Evolutionary conservation across 2,113 vertebrate genomes (phyloP), one percentile per base, ranked within the genome.

Genomic region (Mystacornis crossleyi): DNA sequence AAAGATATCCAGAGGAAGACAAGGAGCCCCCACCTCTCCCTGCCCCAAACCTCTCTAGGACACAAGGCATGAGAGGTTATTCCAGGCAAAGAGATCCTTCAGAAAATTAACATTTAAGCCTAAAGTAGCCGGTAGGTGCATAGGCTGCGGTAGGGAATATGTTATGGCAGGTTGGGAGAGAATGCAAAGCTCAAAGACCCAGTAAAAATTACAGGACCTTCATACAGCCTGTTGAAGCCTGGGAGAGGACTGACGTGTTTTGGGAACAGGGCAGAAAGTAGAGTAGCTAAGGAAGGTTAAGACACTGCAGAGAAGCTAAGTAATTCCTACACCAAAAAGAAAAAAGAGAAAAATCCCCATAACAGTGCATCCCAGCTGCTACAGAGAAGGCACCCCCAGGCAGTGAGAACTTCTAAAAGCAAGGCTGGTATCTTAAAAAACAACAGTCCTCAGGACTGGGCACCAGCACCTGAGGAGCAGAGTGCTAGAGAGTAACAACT

Each of bases 71-170:
- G 20, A 81, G 53, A 89, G 50, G 64, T 86, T 91, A 93, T 91
- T 86, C 54, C 42, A 95, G 84, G 87, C 77, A 73, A 94, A 91
- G 75, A 83, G 15, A 58, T 86, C 81, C 55, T 84, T 93, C 67
- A 67, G 82, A 89, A 91, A 90, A 60, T 48, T 55, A 86, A 82
- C 12, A 8, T 58, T 77, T 55, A 78, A 67, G 38, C 43, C 75
- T 83, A 53, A 71, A 71, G 36, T 61, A 93, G 75, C 31, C 40
- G 62, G 58, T n/a, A 73, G 38, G 43, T 70, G 53, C 48, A 67
- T 36, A 61, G 74, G 38, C 65, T 84, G 53, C 40, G 53, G 65
- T n/a, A 71, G n/a, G 18, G 60, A 78, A 86, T 67, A 71, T 43
- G 36, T 69, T 81, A 81, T 83, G 72, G 18, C 0, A 14, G 21